These are phyloP conservation scores for Paradisaea rubra DNA, from an alignment of 2,113 vertebrate genomes.

Conservation along the genomic window DNA sequence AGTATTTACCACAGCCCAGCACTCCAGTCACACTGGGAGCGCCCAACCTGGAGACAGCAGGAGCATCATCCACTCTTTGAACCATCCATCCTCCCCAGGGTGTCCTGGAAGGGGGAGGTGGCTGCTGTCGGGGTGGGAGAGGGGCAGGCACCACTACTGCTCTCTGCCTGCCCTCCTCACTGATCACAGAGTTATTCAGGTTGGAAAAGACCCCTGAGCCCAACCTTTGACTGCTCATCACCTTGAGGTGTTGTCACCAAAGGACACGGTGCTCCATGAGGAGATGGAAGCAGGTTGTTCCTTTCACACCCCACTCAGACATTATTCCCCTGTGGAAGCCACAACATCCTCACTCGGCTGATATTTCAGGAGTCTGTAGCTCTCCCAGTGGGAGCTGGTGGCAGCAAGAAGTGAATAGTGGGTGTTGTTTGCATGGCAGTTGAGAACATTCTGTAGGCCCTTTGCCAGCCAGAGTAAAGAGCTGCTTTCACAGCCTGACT, in stretches of 20 bases:
- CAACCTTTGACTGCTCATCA: not conserved
- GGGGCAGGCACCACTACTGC: not conserved
- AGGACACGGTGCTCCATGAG: not conserved
- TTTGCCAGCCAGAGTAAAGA: not conserved
- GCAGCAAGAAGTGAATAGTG: not conserved
- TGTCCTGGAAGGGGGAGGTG: not conserved
- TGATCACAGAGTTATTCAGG: not conserved
- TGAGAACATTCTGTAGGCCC: not conserved
- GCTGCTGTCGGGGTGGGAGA: fast-evolving
- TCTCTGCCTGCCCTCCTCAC: not conserved
- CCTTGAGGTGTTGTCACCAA: not conserved
- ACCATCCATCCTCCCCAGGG: not conserved
- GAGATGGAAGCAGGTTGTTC: not conserved
- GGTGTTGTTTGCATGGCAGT: not conserved
- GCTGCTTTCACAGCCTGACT: not conserved
- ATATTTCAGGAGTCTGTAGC: not conserved
- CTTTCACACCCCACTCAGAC: not conserved
- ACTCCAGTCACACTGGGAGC: not conserved
- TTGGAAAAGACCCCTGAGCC: not conserved
- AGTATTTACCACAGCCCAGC: not conserved
- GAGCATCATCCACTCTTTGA: not conserved
- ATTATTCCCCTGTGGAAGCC: fast-evolving
- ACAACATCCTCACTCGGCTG: no score
- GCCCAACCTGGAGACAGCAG: not conserved
- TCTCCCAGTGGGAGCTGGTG: not conserved